Percentiles rank a stretch among this genome's conserved stretches.
phyloP scores from a whole-genome alignment of 2,888 invertebrate genomes.

The Noctua pronuba region DNA sequence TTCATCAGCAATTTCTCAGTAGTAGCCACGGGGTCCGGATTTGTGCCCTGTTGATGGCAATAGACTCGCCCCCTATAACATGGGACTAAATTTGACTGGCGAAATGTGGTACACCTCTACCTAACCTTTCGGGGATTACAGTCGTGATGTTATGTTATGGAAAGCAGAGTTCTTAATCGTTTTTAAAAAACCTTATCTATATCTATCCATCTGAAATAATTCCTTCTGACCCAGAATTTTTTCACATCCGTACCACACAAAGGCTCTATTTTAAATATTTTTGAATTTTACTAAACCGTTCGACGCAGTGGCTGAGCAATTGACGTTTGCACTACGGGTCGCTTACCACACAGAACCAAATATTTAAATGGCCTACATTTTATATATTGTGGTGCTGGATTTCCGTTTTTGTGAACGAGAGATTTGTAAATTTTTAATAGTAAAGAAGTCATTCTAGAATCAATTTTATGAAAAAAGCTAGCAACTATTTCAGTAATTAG shows the following conservation, averaged over 20 bases:
- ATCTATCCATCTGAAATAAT: neutral
- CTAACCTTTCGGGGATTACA: neutral
- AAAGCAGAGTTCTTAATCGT: neutral
- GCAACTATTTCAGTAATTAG: too few relatives aligned
- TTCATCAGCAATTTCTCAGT: neutral
- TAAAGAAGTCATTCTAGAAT: neutral
- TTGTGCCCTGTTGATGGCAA: neutral
- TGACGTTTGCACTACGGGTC: conserved; percentile 13
- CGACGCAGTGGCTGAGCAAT: neutral
- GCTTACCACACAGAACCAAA: conserved; percentile 13
- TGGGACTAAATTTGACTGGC: too few relatives aligned
- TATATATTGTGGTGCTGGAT: neutral
- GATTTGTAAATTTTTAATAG: neutral
- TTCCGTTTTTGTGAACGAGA: neutral
- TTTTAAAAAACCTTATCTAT: neutral
- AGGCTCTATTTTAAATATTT: conserved; percentile 8
- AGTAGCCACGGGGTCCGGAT: neutral
- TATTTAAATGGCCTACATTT: conserved; percentile 43
- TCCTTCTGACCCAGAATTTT: neutral
- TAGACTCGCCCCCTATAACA: neutral
- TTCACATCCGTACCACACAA: neutral
- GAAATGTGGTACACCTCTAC: neutral
- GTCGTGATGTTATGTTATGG: neutral
- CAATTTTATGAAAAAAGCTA: neutral
- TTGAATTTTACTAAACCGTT: neutral